phyloP scores from a whole-genome alignment of 2,888 invertebrate genomes.

The Zaprionus lineosus region DNA sequence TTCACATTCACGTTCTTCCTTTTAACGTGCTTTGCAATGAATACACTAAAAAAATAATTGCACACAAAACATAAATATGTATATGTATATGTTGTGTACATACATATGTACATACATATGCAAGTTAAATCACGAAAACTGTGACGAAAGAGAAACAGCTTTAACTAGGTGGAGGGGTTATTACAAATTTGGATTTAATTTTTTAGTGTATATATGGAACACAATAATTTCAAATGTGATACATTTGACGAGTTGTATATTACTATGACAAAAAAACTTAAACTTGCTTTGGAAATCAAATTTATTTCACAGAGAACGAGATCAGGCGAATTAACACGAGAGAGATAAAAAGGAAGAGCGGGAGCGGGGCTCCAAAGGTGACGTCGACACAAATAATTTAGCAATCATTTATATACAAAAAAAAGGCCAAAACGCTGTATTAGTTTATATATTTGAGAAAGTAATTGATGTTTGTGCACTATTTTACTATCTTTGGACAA shows the following conservation, averaged over 20 bases:
- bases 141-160: slow-evolving; percentile 39
- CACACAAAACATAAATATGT: slow-evolving; percentile 58
- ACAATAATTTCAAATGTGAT: slow-evolving; percentile 19
- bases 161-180: slow-evolving; percentile 7
- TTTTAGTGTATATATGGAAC: slow-evolving; percentile 2
- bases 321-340: slow-evolving; percentile 34
- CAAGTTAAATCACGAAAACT: slow-evolving; percentile 57
- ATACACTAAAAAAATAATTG: slow-evolving; percentile 68
- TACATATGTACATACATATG: slow-evolving; percentile 36
- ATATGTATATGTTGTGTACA: slow-evolving; percentile 11
- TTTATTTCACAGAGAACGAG: slow-evolving; percentile 53
- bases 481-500: slow-evolving; percentile 3
- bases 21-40: slow-evolving; percentile 78
- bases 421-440: slow-evolving; percentile 4
- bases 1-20: slow-evolving; percentile 76
- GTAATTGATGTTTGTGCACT: slow-evolving; percentile 10
- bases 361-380: slow-evolving; percentile 68
- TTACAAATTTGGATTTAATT: slow-evolving; percentile 26
- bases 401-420: slow-evolving; percentile 26
- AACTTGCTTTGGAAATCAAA: slow-evolving; percentile 53
- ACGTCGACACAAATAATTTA: slow-evolving; percentile 68
- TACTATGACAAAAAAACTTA: slow-evolving; percentile 13
- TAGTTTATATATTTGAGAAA: background rate
- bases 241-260: slow-evolving; percentile 1
- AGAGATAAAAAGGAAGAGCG: slow-evolving; percentile 38